These are phyloP conservation scores for Dryocosmus kuriphilus DNA, from an alignment of 2,888 invertebrate species.

Conservation along the genomic window DNA sequence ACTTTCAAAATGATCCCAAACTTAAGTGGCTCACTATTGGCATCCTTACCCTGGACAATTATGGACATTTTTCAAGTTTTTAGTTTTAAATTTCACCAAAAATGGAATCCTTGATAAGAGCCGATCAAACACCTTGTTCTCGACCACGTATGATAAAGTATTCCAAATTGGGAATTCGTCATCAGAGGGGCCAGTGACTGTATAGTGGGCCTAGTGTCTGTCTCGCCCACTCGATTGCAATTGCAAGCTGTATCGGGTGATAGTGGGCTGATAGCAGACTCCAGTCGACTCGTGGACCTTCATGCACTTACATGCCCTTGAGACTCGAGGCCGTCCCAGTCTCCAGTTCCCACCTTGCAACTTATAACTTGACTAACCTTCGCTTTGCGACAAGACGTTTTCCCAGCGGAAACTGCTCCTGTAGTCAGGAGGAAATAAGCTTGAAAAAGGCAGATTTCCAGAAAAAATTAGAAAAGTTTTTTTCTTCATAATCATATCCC, in stretches of 20 bases:
- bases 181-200: not conserved
- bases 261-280: constrained; percentile 16
- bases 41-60: not conserved
- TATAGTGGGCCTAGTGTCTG: not conserved
- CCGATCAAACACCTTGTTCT: not conserved
- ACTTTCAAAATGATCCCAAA: too few species aligned
- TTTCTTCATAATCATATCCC: too few species aligned
- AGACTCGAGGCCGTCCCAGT: constrained; percentile 13
- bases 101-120: not conserved
- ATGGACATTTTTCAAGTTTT: not conserved
- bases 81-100: not conserved
- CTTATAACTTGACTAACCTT: constrained; percentile 27
- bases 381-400: constrained; percentile 2
- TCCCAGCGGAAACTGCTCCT: constrained; percentile 20
- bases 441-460: too few species aligned
- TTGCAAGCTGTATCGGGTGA: constrained; percentile 16
- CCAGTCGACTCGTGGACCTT: constrained; percentile 32
- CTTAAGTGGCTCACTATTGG: too few species aligned
- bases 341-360: not conserved
- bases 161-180: not conserved
- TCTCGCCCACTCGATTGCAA: constrained; percentile 7
- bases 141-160: not conserved
- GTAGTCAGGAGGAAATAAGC: too few species aligned
- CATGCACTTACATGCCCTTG: constrained; percentile 34
- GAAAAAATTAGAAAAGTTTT: too few species aligned